Conservation (phyloP, 37 sponge, comb jelly and placozoan genomes). For the Bolinopsis microptera region DNA sequence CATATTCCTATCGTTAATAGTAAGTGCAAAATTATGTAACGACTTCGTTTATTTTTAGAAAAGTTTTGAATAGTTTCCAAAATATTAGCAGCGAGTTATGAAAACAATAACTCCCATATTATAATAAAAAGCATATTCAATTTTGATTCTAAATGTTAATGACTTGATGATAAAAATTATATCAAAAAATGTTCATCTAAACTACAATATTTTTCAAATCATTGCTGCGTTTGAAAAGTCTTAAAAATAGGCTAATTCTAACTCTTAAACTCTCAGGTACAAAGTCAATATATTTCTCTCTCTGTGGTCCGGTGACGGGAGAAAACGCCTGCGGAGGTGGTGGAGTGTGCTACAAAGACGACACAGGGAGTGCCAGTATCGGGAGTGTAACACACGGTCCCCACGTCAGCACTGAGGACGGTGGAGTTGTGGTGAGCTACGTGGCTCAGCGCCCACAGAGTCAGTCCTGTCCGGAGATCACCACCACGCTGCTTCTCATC, state of each 20-base stretch:
- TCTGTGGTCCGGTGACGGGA: conserved; percentile 57
- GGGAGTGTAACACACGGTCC: not conserved
- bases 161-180: too few species aligned
- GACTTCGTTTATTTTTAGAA: too few species aligned
- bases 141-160: too few species aligned
- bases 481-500: not conserved
- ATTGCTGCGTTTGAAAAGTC: too few species aligned
- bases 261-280: conserved; percentile 5
- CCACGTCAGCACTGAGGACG: not conserved
- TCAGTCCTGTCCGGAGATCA: not conserved
- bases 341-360: conserved; percentile 17
- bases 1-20: conserved; percentile 24
- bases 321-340: conserved; percentile 26
- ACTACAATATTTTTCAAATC: too few species aligned
- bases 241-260: too few species aligned
- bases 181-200: too few species aligned
- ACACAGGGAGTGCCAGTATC: not conserved
- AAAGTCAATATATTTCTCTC: not conserved
- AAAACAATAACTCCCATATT: too few species aligned
- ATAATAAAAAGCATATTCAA: too few species aligned
- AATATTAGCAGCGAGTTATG: too few species aligned
- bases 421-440: conserved; percentile 30
- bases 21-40: too few species aligned
- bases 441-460: not conserved
- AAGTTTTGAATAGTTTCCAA: too few species aligned